Base-by-base conservation (phyloP, 2,888 invertebrate genomes). In the Drosophila borealis region DNA sequence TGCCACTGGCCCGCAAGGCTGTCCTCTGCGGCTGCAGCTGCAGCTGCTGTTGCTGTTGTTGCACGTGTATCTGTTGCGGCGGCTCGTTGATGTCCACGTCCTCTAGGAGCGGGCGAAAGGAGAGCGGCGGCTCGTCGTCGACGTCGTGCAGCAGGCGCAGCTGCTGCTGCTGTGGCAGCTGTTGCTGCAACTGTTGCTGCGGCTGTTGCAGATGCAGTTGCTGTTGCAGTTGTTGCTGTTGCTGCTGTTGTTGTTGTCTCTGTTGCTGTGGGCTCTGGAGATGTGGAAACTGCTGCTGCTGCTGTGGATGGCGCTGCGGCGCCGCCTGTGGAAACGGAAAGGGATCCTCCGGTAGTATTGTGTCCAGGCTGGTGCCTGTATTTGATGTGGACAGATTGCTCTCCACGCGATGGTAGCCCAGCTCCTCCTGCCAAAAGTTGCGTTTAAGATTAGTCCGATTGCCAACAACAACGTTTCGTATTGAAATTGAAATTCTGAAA, bases 351-450 rank as follows among this genome's bases (percentile, higher is more conserved):
- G 92, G 92, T 33, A 92, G 66, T 72, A 92, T 92, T 67, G 91
- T 92, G 73, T 94, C 94, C 70, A 95, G 91, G 69, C 94, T 94
- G 25, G 94, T 94, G 90, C 94, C 93, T 84, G 94, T 94, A 61
- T 95, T 94, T 42, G 95, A 94, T 37, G 94, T 92, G 2, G 94
- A 94, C 13, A 94, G 91, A 34, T 94, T 93, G 48, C 94, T 93
- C 48, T 91, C 89, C 70, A 92, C 92, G 55, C 92, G 90, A 19
- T 91, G 91, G 79, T 93, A 93, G 60, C 90, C 91, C 74, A 88
- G 89, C 44, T 92, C 90, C 68, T 91, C 91, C 91, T 91, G 59
- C 29, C 8, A 49, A 65, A 44, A 29, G 10, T 2, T n/a, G 37
- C 3, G 46, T 19, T 37, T 42, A 42, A 10, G 11, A 29, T 51